phyloP scores from a whole-genome alignment of 2,113 vertebrate genomes.

The Otus sunia region DNA sequence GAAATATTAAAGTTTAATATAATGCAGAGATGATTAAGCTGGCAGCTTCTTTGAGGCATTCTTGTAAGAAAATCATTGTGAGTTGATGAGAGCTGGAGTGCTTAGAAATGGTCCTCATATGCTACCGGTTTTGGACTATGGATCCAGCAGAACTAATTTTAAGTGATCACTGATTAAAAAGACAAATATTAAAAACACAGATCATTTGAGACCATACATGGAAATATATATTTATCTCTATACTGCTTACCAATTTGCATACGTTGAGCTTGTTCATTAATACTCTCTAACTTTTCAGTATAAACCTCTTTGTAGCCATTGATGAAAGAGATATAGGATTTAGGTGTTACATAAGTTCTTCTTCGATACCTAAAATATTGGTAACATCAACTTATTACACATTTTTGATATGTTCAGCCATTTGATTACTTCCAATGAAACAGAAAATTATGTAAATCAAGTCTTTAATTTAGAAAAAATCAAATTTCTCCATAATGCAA shows the following conservation, averaged over 20 bases:
- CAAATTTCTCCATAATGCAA: neutral
- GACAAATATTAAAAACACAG: neutral
- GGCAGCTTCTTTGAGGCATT: neutral
- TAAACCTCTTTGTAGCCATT: constrained; percentile 84
- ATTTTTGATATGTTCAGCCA: neutral
- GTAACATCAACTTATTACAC: neutral
- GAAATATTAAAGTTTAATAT: neutral
- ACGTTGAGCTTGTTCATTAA: constrained; percentile 81
- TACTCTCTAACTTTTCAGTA: constrained; percentile 75
- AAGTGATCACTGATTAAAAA: neutral
- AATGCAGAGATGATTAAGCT: neutral
- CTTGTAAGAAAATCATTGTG: neutral
- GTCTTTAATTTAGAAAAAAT: neutral
- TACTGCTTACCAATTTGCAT: constrained; percentile 83
- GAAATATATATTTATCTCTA: neutral
- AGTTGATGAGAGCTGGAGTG: neutral
- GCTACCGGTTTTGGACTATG: neutral
- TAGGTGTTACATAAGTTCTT: constrained; percentile 76
- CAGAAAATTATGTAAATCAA: neutral
- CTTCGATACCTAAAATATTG: constrained; percentile 72
- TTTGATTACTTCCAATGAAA: neutral
- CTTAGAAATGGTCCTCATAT: neutral
- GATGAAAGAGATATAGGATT: constrained; percentile 81
- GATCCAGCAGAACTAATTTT: neutral
- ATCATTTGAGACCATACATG: neutral